phyloP scores from a whole-genome alignment of 2,797 vertebrate species.

The Gambusia yucatana region DNA sequence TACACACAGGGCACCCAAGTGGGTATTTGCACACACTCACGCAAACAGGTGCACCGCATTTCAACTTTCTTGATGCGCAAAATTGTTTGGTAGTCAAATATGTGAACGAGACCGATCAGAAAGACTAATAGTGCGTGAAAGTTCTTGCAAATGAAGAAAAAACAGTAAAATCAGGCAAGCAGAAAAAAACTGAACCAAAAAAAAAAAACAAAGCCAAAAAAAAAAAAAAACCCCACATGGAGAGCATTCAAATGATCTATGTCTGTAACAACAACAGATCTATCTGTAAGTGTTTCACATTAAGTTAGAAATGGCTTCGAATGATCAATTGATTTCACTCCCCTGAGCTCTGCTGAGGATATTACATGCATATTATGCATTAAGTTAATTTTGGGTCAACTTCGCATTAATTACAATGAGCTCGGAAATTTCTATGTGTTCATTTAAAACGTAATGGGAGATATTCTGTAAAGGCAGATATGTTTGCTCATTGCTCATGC shows the following conservation, averaged over 20 bases:
- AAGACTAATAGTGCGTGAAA: constrained; percentile 68
- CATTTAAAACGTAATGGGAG: constrained; percentile 52
- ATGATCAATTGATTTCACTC: constrained; percentile 70
- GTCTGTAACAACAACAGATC: constrained; percentile 64
- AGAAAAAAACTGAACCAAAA: constrained; percentile 16
- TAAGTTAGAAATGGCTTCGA: constrained; percentile 61
- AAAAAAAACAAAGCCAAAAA: background rate
- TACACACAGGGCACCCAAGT: constrained; percentile 65
- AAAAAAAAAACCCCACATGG: constrained; percentile 31
- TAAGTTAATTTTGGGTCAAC: constrained; percentile 72
- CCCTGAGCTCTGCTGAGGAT: constrained; percentile 55
- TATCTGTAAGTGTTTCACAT: constrained; percentile 59
- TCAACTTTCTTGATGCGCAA: constrained; percentile 64
- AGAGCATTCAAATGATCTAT: constrained; percentile 60
- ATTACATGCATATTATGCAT: constrained; percentile 76
- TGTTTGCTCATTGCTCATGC: constrained; percentile 45
- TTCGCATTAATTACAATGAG: constrained; percentile 66
- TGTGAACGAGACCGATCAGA: constrained; percentile 53
- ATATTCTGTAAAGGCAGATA: constrained; percentile 37
- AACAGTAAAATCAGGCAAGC: constrained; percentile 64
- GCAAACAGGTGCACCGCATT: constrained; percentile 67
- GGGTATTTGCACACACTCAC: constrained; percentile 27
- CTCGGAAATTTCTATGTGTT: constrained; percentile 51
- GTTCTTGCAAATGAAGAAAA: constrained; percentile 65
- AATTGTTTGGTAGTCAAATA: constrained; percentile 79